Percentiles rank a stretch among this genome's conserved stretches.
phyloP scores from a whole-genome alignment of 2,113 vertebrate genomes.

The Narcine bancroftii region DNA sequence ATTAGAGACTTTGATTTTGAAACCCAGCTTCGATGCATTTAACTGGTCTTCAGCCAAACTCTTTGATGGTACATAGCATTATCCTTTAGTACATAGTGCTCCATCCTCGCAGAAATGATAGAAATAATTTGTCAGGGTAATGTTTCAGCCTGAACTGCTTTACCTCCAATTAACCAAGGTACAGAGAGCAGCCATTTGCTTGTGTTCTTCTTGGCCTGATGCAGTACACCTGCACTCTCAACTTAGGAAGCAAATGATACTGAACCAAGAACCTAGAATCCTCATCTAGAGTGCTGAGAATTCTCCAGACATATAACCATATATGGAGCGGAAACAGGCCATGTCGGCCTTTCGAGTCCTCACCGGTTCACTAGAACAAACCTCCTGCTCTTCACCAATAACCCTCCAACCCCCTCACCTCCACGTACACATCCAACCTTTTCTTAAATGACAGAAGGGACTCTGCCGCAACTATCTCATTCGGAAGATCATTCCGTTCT shows the following conservation, averaged over 20 bases:
- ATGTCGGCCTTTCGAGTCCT: too few relatives aligned
- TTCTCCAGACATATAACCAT: neutral
- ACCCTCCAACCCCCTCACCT: too few relatives aligned
- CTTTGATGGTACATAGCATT: neutral
- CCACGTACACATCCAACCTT: too few relatives aligned
- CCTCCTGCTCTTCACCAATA: too few relatives aligned
- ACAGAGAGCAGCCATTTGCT: neutral
- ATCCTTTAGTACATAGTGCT: neutral
- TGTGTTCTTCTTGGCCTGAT: neutral
- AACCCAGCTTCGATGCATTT: neutral
- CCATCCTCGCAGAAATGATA: neutral
- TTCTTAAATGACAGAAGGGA: too few relatives aligned
- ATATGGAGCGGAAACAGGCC: too few relatives aligned
- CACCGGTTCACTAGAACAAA: too few relatives aligned
- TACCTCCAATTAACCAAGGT: neutral
- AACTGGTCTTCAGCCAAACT: neutral
- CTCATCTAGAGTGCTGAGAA: neutral
- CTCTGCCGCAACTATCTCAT: too few relatives aligned
- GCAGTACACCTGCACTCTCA: neutral
- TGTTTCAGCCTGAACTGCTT: neutral
- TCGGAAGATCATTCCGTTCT: too few relatives aligned
- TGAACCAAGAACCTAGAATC: neutral
- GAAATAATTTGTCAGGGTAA: neutral
- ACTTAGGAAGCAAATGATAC: neutral
- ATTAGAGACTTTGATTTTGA: conserved; percentile 21